These are phyloP conservation scores for Trachemys scripta DNA, from an alignment of 2,113 vertebrate genomes.

Conservation along the genomic window DNA sequence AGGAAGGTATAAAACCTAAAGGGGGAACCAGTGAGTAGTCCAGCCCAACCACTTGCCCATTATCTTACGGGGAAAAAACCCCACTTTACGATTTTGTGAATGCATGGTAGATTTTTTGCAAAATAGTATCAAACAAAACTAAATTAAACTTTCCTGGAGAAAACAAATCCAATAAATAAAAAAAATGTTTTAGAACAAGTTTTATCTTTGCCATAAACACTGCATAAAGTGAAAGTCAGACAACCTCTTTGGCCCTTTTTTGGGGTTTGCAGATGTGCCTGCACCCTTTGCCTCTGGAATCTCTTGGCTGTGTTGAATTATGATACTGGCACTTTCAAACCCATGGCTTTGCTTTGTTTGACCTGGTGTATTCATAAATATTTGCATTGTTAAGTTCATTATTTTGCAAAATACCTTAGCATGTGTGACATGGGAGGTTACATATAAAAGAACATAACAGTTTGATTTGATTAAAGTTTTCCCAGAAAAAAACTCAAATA, in stretches of 20 bases:
- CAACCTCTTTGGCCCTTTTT: neutral
- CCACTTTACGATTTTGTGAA: neutral
- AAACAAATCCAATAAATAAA: neutral
- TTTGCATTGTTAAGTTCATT: slow-evolving; percentile 62
- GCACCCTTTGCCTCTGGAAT: slow-evolving; percentile 24
- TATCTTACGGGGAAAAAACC: accelerated
- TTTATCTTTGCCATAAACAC: neutral
- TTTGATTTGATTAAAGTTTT: slow-evolving; percentile 31
- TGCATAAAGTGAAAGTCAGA: neutral
- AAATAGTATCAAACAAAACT: neutral
- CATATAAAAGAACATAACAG: neutral
- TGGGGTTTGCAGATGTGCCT: neutral
- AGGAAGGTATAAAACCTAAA: neutral
- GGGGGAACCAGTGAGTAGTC: neutral
- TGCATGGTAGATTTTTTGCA: neutral
- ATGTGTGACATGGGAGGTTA: slow-evolving; percentile 23
- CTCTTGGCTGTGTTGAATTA: slow-evolving; percentile 32
- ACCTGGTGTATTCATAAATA: slow-evolving; percentile 38
- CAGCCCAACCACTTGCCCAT: neutral
- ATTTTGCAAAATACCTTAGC: slow-evolving; percentile 30
- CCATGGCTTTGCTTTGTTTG: slow-evolving; percentile 38
- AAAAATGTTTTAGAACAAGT: neutral
- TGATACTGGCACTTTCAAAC: neutral
- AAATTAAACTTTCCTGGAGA: neutral
- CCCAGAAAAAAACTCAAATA: neutral